Conservation (phyloP, 2,113 vertebrate species). For the Zeus faber region DNA sequence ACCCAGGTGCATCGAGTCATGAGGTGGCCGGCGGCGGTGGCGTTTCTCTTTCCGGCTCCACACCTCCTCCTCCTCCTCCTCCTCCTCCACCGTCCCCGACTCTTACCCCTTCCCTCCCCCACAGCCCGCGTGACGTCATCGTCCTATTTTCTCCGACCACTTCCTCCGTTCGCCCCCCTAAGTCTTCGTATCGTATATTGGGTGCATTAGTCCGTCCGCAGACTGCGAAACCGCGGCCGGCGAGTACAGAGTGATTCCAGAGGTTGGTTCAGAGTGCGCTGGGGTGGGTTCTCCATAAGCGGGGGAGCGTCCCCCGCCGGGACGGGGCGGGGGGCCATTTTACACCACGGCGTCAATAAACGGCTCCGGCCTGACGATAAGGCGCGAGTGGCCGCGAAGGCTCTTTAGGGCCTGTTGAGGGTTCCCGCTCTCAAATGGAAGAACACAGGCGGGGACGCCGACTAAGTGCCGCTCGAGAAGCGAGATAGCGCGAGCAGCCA, state of each 20-base stretch:
- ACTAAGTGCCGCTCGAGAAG: too few relatives aligned
- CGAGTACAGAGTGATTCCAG: conserved; percentile 41
- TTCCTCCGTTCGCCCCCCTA: conserved; percentile 33
- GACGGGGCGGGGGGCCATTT: conserved; percentile 52
- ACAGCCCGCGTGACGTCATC: conserved; percentile 31
- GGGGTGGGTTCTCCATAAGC: conserved; percentile 49
- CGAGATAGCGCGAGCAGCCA: too few relatives aligned
- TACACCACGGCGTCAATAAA: conserved; percentile 55
- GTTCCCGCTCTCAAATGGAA: too few relatives aligned
- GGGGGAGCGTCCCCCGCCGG: conserved; percentile 54
- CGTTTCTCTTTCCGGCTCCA: conserved; percentile 45
- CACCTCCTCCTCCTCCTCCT: conserved; percentile 27
- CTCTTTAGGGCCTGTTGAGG: conserved; percentile 28
- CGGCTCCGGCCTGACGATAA: conserved; percentile 44
- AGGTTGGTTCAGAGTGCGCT: too few relatives aligned
- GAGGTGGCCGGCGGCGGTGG: conserved; percentile 25
- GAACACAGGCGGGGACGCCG: too few relatives aligned
- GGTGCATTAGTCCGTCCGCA: conserved; percentile 45
- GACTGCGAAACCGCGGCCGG: conserved; percentile 31
- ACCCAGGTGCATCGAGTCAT: too few relatives aligned
- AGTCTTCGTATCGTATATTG: conserved; percentile 31
- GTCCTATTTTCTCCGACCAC: conserved; percentile 25
- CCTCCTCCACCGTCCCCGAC: background rate
- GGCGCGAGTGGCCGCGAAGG: conserved; percentile 33
- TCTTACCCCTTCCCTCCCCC: background rate